A percentile compares a stretch with the other conserved stretches of the same genome.
These are phyloP conservation scores for Branchinecta lindahli DNA, from an alignment of 1,140 invertebrate species.

Conservation along the genomic window DNA sequence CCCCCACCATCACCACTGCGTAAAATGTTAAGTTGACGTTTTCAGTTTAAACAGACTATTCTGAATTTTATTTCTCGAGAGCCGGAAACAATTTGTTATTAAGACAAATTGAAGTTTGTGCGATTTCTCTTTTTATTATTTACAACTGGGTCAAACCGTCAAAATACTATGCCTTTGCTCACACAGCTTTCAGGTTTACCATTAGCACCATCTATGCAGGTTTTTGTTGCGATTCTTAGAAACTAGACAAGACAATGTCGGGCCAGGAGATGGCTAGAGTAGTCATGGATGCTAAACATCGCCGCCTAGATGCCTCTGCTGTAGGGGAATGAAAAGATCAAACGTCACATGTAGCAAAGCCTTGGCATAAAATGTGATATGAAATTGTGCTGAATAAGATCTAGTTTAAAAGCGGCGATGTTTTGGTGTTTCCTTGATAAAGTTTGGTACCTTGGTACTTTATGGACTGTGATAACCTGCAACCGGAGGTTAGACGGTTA, in stretches of 20 bases:
- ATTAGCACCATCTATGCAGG: too few relatives aligned
- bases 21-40: not conserved
- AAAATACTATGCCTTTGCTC: not conserved
- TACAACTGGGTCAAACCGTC: not conserved
- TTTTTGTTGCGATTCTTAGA: too few relatives aligned
- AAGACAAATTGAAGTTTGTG: not conserved
- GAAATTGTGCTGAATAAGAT: not conserved
- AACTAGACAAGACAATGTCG: too few relatives aligned
- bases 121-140: not conserved
- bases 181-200: too few relatives aligned
- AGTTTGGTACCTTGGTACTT: not conserved
- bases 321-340: not conserved
- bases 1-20: not conserved
- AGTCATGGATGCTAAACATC: not conserved
- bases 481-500: not conserved
- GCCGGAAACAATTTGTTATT: not conserved
- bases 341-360: not conserved
- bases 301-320: not conserved
- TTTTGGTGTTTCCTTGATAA: not conserved
- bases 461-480: conserved; percentile 5
- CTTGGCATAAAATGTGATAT: not conserved
- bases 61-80: not conserved
- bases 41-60: not conserved
- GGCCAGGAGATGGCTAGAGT: not conserved
- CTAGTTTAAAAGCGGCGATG: not conserved